Evolutionary conservation across 2,113 vertebrate species (phyloP).

Genomic region (Nannospalax galili): DNA sequence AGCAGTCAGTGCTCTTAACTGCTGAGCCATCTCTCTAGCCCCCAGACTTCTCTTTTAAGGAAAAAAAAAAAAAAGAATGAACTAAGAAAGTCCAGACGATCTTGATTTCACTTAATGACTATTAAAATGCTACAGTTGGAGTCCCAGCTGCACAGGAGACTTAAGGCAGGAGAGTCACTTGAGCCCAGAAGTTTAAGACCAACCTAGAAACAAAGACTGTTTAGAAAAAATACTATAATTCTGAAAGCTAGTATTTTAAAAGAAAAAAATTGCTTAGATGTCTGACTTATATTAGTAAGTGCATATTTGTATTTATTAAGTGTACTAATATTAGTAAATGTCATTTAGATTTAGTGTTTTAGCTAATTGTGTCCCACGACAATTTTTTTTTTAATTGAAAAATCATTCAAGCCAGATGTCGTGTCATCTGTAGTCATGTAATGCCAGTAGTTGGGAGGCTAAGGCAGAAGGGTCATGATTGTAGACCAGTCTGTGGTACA

Average conservation of each 20-base stretch:
- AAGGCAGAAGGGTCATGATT: background rate
- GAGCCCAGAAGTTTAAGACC: background rate
- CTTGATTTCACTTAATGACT: background rate
- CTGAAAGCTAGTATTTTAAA: background rate
- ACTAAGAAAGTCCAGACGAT: background rate
- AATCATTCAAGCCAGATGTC: background rate
- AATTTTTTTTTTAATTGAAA: conserved; percentile 32
- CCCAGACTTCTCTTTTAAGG: background rate
- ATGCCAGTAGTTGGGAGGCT: background rate
- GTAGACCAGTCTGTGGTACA: background rate
- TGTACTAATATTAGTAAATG: background rate
- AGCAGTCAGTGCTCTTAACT: no score
- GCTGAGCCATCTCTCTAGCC: no score
- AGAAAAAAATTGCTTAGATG: background rate
- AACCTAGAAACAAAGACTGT: background rate
- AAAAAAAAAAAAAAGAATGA: background rate
- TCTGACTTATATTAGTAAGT: background rate
- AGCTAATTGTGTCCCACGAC: background rate
- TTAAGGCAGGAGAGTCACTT: background rate
- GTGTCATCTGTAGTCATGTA: background rate
- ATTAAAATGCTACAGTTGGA: background rate
- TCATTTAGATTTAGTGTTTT: background rate
- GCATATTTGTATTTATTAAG: background rate
- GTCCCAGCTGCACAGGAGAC: background rate
- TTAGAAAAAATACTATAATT: background rate